Evolutionary conservation across 2,888 invertebrate genomes (phyloP), one percentile per base, ranked within the genome.

Genomic region (Nowickia ferox): DNA sequence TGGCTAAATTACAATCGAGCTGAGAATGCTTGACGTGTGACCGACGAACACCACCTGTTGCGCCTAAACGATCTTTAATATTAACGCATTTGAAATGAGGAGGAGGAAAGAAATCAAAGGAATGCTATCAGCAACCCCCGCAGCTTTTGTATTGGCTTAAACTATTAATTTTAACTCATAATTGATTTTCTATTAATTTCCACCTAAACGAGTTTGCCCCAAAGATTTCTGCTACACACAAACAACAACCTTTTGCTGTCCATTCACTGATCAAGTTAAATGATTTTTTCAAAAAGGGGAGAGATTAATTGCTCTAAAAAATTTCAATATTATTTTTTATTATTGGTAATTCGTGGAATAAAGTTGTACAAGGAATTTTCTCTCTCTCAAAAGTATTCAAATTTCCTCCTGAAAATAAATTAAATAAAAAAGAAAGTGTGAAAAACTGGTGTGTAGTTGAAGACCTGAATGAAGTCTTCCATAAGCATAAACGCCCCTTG

Each of bases 401-500:
- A 83, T 86, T 86, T 86, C 83, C n/a, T n/a, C n/a, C n/a, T n/a
- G n/a, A 30, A 30, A 30, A 30, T 4, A 30, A 30, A 30, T 0
- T 11, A 66, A n/a, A 44, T 65, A 65, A 40, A 59, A 44, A 22
- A 63, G 55, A 76, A 91, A 92, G 92, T 92, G 92, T 92, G 92
- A 92, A 92, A 92, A 92, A 91, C 88, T 30, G 0, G 0, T 91
- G 88, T 89, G 89, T 88, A 74, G 87, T 85, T 84, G 87, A 84
- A 89, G 90, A 91, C 92, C 90, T 89, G 90, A 90, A 90, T 89
- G 90, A 90, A 89, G 89, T 89, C 89, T 89, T 30, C 30, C 89
- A 89, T 72, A 76, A 83, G 76, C 79, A 79, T 51, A 68, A 76
- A 40, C 83, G 86, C 83, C 86, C 71, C 61, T 63, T 22, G 17